Evolutionary conservation across 2,113 vertebrate species (phyloP), one percentile per base, ranked within the genome.

Genomic region (Pipa parva): DNA sequence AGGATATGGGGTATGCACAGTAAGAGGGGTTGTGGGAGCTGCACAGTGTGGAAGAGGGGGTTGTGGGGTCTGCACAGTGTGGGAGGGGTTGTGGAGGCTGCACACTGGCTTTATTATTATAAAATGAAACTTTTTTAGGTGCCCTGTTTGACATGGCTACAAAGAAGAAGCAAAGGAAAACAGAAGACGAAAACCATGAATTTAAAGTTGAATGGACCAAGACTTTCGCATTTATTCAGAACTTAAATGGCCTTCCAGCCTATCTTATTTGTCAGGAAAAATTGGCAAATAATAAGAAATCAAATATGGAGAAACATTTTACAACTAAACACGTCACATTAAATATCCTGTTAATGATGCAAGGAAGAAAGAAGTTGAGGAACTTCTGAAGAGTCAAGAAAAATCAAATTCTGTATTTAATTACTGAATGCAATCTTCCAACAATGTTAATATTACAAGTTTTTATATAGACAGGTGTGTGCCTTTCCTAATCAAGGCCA

Each of bases 381-480:
- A 54, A 26, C 22, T 54, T 54, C 46, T 3, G n/a, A 57, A 29
- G n/a, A 11, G n/a, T 50, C 22, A 20, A 18, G 28, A 59, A 59
- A 59, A 20, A 9, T n/a, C 57, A 36, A 59, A 9, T 59, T 59
- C 36, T 59, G 28, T 37, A 29, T 36, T 59, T 2, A 59, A 59
- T 2, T 3, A 33, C 13, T 59, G 57, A 28, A 21, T 54, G n/a
- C n/a, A n/a, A n/a, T n/a, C n/a, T n/a, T n/a, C n/a, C n/a, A n/a
- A n/a, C n/a, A n/a, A n/a, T n/a, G 25, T 59, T 2, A 59, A 59
- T 59, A 3, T 59, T 59, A 7, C 57, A 59, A 59, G 57, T 59
- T 59, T 42, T 8, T 29, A 11, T 10, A 8, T 15, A 5, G 4
- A 7, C 56, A 3, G n/a, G 10, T n/a, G n/a, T n/a, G n/a, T n/a